Percentiles rank a stretch among this genome's conserved stretches.
Evolutionary conservation across 1,140 invertebrate species (phyloP).

Genomic region (Pinna nobilis): DNA sequence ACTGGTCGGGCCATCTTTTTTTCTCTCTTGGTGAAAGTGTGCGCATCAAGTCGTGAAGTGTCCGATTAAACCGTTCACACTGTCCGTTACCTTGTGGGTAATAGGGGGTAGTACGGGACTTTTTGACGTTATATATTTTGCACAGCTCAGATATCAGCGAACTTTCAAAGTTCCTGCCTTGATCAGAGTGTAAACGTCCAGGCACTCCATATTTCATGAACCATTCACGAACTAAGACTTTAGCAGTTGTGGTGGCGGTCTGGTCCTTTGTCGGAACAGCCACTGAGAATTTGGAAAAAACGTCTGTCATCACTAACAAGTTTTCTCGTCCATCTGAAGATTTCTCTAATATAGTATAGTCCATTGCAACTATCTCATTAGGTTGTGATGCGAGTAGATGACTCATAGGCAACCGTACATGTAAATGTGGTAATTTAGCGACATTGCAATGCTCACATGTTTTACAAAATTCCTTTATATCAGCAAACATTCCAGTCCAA

Average conservation of each 20-base stretch:
- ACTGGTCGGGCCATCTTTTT: constrained; percentile 29
- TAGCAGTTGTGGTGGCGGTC: constrained; percentile 32
- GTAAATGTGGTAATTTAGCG: constrained; percentile 12
- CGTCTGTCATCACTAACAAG: constrained; percentile 37
- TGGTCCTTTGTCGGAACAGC: constrained; percentile 15
- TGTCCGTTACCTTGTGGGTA: constrained; percentile 47
- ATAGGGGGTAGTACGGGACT: constrained; percentile 44
- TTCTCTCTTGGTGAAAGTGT: constrained; percentile 29
- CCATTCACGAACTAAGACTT: constrained; percentile 42
- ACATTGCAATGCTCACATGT: constrained; percentile 23
- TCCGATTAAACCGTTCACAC: constrained; percentile 44
- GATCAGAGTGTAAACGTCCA: constrained; percentile 43
- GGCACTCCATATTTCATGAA: constrained; percentile 38
- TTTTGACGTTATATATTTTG: constrained; percentile 36
- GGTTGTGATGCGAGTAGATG: constrained; percentile 31
- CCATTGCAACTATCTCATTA: constrained; percentile 40
- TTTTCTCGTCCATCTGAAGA: constrained; percentile 38
- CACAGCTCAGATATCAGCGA: constrained; percentile 29
- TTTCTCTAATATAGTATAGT: constrained; percentile 33
- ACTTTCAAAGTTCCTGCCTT: constrained; percentile 40
- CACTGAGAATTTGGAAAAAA: constrained; percentile 10
- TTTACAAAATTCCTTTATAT: constrained; percentile 28
- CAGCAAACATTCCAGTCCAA: constrained; percentile 29
- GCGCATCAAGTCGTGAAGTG: constrained; percentile 40
- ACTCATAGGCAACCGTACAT: constrained; percentile 20